Base-by-base conservation (phyloP, 2,797 vertebrate genomes). In the Borostomias antarcticus region DNA sequence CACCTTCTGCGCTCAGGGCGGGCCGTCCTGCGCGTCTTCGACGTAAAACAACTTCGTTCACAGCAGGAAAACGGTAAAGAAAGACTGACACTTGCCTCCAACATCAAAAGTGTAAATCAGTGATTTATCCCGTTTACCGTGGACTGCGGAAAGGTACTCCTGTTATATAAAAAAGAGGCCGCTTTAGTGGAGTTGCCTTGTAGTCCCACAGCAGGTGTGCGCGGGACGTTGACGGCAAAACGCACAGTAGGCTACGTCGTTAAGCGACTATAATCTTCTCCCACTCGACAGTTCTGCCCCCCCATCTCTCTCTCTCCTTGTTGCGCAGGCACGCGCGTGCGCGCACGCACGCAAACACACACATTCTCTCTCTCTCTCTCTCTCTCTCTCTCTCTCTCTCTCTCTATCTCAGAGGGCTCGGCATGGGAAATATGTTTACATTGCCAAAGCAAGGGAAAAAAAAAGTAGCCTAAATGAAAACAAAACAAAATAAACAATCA, bases 181-280 rank as follows among this genome's bases (percentile, higher is more conserved):
- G 60, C 51, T 37, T 62, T 6, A 23, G 50, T 25, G 13, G 35
- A 66, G 73, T 78, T 25, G 4, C 69, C 66, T 2, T 8, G 48
- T 45, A 59, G 40, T 47, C 58, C 58, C 51, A 0, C 64, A 13
- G 76, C 83, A 85, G 87, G 84, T 86, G 85, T 73, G 74, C 71
- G 70, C 45, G 51, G 53, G 72, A 54, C 13, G 69, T 48, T 47
- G 59, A 62, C 47, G 62, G 37, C 5, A 19, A 66, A 51, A 56
- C 28, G 61, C 59, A 70, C n/a, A n/a, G n/a, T n/a, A n/a, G n/a
- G n/a, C n/a, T 60, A 35, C 58, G 35, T 43, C 15, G 17, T 65
- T 17, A 65, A 56, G 59, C 65, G 68, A 71, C 53, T 5, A 23
- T 85, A 85, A 85, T 81, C 69, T 67, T 23, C 60, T 40, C 57